Evolutionary conservation across 2,797 vertebrate species (phyloP).

Genomic region (Philypnodon macrostomus): DNA sequence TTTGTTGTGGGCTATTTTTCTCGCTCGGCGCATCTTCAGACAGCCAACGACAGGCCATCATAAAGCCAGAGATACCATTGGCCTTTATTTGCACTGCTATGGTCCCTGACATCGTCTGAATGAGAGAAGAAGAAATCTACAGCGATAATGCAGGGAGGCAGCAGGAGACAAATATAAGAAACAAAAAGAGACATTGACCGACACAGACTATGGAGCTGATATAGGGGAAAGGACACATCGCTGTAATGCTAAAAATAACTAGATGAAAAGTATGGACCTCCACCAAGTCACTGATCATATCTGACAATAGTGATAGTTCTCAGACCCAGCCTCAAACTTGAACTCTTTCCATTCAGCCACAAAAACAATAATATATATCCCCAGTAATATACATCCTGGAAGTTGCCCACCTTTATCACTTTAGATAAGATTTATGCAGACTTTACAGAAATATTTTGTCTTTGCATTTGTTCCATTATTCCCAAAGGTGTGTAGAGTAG

Average conservation of each 20-base stretch:
- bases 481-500: no score
- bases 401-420: no score
- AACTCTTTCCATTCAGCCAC: no score
- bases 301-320: no score
- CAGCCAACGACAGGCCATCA: conserved; percentile 53
- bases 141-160: conserved; percentile 37
- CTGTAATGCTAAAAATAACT: conserved; percentile 35
- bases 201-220: conserved; percentile 28
- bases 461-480: no score
- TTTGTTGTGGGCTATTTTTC: conserved; percentile 32
- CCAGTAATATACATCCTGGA: no score
- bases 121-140: conserved; percentile 47
- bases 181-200: conserved; percentile 36
- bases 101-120: conserved; percentile 51
- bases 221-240: conserved; percentile 39
- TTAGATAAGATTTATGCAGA: no score
- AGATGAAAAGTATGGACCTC: no score
- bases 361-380: no score
- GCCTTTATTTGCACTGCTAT: conserved; percentile 59
- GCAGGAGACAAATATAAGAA: conserved; percentile 20
- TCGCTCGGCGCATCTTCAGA: conserved; percentile 37
- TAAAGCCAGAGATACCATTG: conserved; percentile 44
- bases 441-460: no score
- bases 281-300: no score
- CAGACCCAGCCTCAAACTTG: no score